These are phyloP conservation scores for Stigmatopora nigra DNA, from an alignment of 2,113 vertebrate genomes.

Conservation along the genomic window DNA sequence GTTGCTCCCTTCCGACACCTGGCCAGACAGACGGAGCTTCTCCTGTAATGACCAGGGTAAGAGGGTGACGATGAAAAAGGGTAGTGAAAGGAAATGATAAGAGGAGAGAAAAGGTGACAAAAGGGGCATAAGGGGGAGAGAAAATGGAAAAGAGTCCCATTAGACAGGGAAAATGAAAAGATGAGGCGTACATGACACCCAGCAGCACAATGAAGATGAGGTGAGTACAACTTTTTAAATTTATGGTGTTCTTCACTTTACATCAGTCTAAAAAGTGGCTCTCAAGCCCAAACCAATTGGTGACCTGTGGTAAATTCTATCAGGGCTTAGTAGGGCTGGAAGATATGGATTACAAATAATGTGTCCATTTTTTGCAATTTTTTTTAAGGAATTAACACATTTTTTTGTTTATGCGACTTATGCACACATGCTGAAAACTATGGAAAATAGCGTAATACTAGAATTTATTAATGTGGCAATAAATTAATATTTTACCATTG, in stretches of 20 bases:
- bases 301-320: too few relatives aligned
- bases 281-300: too few relatives aligned
- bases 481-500: not conserved
- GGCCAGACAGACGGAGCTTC: slow-evolving; percentile 86
- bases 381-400: too few relatives aligned
- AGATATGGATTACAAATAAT: too few relatives aligned
- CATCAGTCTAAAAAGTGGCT: too few relatives aligned
- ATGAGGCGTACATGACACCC: not conserved
- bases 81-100: not conserved
- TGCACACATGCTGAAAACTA: too few relatives aligned
- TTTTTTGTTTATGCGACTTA: too few relatives aligned
- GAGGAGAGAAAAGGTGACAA: slow-evolving; percentile 13
- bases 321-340: too few relatives aligned
- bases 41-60: slow-evolving; percentile 67
- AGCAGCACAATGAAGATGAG: not conserved
- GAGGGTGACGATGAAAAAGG: slow-evolving; percentile 7
- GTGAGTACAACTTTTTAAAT: not conserved
- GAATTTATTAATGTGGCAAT: not conserved
- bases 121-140: not conserved
- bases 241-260: too few relatives aligned
- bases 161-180: slow-evolving; percentile 22
- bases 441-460: not conserved
- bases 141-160: slow-evolving; percentile 19
- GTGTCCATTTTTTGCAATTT: too few relatives aligned
- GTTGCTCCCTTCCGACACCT: slow-evolving; percentile 91